Evolutionary conservation across 2,113 vertebrate genomes (phyloP), one percentile per base, ranked within the genome.

Genomic region (Corythornis cristatus): DNA sequence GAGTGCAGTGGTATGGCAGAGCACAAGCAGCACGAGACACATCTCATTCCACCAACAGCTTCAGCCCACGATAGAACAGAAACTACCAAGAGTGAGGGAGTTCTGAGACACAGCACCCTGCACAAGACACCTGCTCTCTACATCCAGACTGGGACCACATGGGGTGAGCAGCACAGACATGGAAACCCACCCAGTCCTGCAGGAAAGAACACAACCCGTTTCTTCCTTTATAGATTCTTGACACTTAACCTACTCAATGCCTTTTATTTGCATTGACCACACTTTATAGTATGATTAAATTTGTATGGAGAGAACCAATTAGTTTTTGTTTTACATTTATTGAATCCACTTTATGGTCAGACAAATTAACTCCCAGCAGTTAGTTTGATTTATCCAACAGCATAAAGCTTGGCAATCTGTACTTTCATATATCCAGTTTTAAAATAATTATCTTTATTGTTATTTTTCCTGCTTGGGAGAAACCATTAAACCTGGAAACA

Each of bases 281-380:
- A 78, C 96, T 98, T 98, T 98, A 98, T 97, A 94, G 95, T 97
- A 97, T 98, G 97, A 98, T 98, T 98, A 98, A 97, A 97, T 97
- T 97, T 98, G 96, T 98, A 97, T 96, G 96, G 97, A 97, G 92
- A 96, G 96, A 98, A 97, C 96, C 96, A 97, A 98, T 98, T 98
- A 98, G 97, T 97, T 98, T 98, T 98, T 98, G 97, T 97, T 98
- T 98, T 98, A 98, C 95, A 97, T 95, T 97, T 97, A 97, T 93
- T 96, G 98, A 98, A 97, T 97, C 96, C 91, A 87, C 94, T 98
- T 98, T 98, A 98, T 93, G 96, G 98, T 97, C 97, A 95, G 97
- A 96, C 96, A 97, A 98, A 98, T 98, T 97, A 98, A 98, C 98
- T 97, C 93, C 90, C 92, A 67, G 96, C 96, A 92, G 93, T 97